These are phyloP conservation scores for Xenops minutus DNA, from an alignment of 2,797 vertebrate genomes.

Conservation along the genomic window DNA sequence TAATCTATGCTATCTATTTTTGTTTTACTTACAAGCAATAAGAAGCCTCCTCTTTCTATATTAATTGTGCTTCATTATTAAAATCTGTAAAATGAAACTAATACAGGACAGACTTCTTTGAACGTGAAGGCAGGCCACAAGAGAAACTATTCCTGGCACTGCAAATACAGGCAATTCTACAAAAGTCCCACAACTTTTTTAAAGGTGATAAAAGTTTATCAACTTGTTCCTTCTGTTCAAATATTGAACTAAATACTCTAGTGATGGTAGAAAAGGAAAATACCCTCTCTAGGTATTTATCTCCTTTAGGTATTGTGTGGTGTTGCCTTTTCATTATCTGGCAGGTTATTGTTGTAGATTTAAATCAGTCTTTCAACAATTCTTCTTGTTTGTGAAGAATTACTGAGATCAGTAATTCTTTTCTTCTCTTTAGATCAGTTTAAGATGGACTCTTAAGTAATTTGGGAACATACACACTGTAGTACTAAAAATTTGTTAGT, in stretches of 20 bases:
- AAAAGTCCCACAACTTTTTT: background rate
- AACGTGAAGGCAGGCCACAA: background rate
- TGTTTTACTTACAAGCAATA: background rate
- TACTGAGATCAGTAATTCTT: background rate
- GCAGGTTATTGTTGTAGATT: background rate
- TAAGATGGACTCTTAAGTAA: background rate
- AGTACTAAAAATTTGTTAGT: background rate
- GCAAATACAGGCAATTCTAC: background rate
- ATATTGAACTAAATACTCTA: background rate
- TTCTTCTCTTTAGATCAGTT: background rate
- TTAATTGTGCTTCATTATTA: background rate
- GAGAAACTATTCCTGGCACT: background rate
- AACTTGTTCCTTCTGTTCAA: background rate
- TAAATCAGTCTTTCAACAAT: background rate
- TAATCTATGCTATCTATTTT: background rate
- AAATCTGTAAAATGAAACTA: background rate
- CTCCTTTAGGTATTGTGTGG: background rate
- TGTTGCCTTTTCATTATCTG: background rate
- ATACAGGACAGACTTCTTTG: background rate
- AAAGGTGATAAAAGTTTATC: background rate
- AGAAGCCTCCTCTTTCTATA: background rate
- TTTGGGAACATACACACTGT: background rate
- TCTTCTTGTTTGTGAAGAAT: background rate
- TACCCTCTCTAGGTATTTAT: background rate
- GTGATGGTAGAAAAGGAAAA: background rate